Percentiles rank a stretch among this genome's conserved stretches.
Evolutionary conservation across 2,797 vertebrate genomes (phyloP).

Genomic region (Chrysocyon brachyurus): DNA sequence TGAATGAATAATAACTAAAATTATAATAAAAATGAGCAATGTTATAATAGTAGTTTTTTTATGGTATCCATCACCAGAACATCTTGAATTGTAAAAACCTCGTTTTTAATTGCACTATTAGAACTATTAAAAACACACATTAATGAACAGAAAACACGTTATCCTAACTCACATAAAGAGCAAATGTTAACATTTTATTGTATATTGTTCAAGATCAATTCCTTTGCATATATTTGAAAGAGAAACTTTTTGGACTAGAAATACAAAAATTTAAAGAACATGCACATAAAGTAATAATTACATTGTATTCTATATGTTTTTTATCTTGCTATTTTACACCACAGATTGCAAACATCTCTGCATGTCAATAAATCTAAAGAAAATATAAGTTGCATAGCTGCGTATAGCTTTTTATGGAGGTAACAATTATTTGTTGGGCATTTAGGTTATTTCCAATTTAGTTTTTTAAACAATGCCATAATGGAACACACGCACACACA

Average conservation of each 20-base stretch:
- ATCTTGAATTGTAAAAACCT: conserved; percentile 32
- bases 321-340: background rate
- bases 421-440: background rate
- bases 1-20: conserved; percentile 44
- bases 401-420: background rate
- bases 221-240: background rate
- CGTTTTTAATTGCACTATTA: background rate
- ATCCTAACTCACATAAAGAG: background rate
- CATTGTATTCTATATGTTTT: background rate
- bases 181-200: background rate
- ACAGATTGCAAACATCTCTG: background rate
- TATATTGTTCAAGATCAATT: background rate
- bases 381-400: background rate
- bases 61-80: background rate
- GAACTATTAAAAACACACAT: conserved; percentile 17
- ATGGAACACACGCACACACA: background rate
- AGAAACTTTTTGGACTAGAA: conserved; percentile 2
- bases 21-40: conserved; percentile 8
- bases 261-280: background rate
- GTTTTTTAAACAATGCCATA: background rate
- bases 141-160: background rate
- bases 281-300: background rate
- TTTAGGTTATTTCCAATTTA: conserved; percentile 11
- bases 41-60: background rate
- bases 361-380: background rate